Percentiles rank a stretch among this genome's conserved stretches.
Conservation (phyloP, 1,140 invertebrate species). For the Tetramorium alpestre region DNA sequence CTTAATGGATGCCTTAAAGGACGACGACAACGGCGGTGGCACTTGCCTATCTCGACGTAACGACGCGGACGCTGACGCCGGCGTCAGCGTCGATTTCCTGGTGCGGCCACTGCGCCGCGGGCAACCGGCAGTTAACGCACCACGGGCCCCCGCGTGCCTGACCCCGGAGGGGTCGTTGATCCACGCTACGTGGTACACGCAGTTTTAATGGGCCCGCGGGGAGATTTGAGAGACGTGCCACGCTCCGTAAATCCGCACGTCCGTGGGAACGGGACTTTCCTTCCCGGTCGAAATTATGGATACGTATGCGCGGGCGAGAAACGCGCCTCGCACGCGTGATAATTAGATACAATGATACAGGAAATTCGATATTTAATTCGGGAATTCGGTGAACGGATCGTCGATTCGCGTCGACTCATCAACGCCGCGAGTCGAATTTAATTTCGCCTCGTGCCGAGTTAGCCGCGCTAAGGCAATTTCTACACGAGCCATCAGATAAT, state of each 20-base stretch:
- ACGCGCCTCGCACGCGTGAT: neutral
- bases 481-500: conserved; percentile 18
- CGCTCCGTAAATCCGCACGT: conserved; percentile 60
- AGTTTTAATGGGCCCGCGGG: conserved; percentile 70
- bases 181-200: conserved; percentile 63
- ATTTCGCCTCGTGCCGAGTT: neutral
- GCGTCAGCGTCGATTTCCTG: conserved; percentile 72
- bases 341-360: neutral
- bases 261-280: conserved; percentile 66
- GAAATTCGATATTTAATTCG: neutral
- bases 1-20: conserved; percentile 73
- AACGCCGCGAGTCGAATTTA: conserved; percentile 2
- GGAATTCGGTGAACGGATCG: neutral
- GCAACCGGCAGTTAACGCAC: conserved; percentile 69
- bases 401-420: neutral
- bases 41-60: conserved; percentile 44
- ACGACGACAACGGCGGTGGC: conserved; percentile 29
- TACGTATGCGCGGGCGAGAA: neutral
- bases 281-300: conserved; percentile 45
- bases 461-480: neutral
- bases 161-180: conserved; percentile 72
- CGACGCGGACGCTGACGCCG: conserved; percentile 59
- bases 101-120: conserved; percentile 54
- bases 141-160: conserved; percentile 56
- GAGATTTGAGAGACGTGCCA: conserved; percentile 65